Evolutionary conservation across 2,888 invertebrate genomes (phyloP), one percentile per base, ranked within the genome.

Genomic region (Drosophila kambysellisi): DNA sequence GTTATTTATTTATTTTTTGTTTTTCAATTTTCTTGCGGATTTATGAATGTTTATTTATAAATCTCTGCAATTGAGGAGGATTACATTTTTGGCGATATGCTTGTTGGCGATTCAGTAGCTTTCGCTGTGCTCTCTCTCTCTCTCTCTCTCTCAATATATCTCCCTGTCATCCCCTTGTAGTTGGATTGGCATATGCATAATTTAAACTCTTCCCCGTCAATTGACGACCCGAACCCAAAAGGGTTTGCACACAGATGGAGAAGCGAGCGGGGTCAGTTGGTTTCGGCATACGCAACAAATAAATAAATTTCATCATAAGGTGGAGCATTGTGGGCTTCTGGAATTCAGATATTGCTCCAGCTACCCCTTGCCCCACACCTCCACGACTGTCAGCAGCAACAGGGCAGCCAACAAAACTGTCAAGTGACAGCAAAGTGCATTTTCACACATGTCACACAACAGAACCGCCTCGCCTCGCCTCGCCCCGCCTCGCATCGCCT

Each of bases 371-470:
- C 20, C 33, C 48, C 43, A 15, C 43, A 30, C 37, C 33, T 20
- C 52, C 46, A n/a, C 54, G 63, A 59, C 67, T 79, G 76, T 79
- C 76, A 76, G 68, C 76, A 62, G 53, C 66, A 58, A 77, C 51
- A 46, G 20, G 20, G 68, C 29, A n/a, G 53, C 64, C 84, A 82
- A 76, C 84, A 82, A 82, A 76, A 74, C 74, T 74, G 82, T 79
- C 79, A 82, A 83, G 82, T 88, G 88, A 78, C 83, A 88, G 70
- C 71, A 78, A 88, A 83, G 85, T 83, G 85, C 85, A 83, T 88
- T 83, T 85, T 88, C 83, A 84, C 88, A 88, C 85, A 83, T 83
- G 83, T 83, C 85, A 84, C 71, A 84, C 82, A 76, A 64, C 65
- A 65, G 56, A 20, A 57, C 20, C 63, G 8, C 51, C 43, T 11